A percentile compares a stretch with the other conserved stretches of the same genome.
phyloP scores from a whole-genome alignment of 2,888 invertebrate genomes.

The Eurois occulta region DNA sequence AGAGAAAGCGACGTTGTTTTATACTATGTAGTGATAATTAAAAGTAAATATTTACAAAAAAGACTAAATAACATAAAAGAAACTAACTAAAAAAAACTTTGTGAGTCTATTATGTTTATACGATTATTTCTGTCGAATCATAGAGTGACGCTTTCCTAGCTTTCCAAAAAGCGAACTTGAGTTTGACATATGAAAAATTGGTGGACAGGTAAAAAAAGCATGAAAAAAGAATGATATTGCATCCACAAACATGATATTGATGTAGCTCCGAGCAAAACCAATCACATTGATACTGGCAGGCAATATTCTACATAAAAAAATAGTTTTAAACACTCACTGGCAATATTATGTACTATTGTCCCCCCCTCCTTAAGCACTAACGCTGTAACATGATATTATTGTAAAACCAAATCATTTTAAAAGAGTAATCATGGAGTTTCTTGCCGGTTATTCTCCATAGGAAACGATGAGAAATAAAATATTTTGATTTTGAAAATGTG shows the following conservation, averaged over 20 bases:
- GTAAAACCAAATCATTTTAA: no score
- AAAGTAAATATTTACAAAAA: background rate
- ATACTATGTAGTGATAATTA: no score
- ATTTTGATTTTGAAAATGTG: no score
- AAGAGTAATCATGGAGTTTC: no score
- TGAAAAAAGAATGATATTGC: background rate
- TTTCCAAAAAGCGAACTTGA: background rate
- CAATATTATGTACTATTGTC: background rate
- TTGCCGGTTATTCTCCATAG: no score
- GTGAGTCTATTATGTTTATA: no score
- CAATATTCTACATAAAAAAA: constrained; percentile 15
- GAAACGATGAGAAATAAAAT: no score
- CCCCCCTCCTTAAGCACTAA: no score
- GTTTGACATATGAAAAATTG: background rate
- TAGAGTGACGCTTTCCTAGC: background rate
- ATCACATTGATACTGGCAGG: constrained; percentile 1
- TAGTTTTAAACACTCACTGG: background rate
- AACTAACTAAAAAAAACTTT: background rate
- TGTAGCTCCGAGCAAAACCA: constrained; percentile 1
- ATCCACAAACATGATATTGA: constrained; percentile 22
- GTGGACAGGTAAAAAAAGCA: background rate
- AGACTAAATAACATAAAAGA: background rate
- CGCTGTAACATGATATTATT: no score
- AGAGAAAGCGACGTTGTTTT: no score
- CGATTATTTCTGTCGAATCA: background rate